phyloP scores from a whole-genome alignment of 2,888 invertebrate genomes.

The Adineta ricciae region DNA sequence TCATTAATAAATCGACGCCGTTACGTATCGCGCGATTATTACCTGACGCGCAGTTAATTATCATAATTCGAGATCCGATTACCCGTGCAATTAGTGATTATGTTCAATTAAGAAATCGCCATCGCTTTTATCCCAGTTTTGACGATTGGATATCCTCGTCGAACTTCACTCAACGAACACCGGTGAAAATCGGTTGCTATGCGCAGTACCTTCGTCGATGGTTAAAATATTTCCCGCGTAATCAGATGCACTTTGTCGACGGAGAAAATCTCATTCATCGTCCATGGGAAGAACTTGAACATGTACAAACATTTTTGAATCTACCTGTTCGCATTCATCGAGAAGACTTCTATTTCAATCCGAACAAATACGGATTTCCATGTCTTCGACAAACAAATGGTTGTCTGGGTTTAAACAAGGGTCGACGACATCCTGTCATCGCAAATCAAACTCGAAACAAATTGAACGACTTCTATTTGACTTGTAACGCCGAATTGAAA shows the following conservation, averaged over 20 bases:
- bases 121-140: neutral
- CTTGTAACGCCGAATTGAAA: constrained; percentile 73
- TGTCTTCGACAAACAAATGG: constrained; percentile 58
- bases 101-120: constrained; percentile 58
- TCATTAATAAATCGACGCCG: constrained; percentile 82
- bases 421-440: constrained; percentile 70
- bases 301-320: constrained; percentile 76
- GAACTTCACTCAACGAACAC: constrained; percentile 40
- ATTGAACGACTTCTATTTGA: constrained; percentile 72
- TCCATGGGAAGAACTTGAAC: constrained; percentile 67
- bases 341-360: constrained; percentile 77
- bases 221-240: constrained; percentile 77
- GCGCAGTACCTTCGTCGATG: constrained; percentile 75
- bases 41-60: constrained; percentile 75
- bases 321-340: constrained; percentile 62
- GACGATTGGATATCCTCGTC: constrained; percentile 28
- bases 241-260: constrained; percentile 80
- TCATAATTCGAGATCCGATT: constrained; percentile 70
- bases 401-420: constrained; percentile 76
- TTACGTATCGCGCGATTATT: constrained; percentile 84
- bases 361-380: constrained; percentile 84
- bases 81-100: constrained; percentile 86
- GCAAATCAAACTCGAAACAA: constrained; percentile 68
- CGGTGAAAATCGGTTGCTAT: constrained; percentile 65
- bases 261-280: constrained; percentile 81